Evolutionary conservation across 2,113 vertebrate species (phyloP), one percentile per base, ranked within the genome.

Genomic region (Brachyhypopomus occidentalis): DNA sequence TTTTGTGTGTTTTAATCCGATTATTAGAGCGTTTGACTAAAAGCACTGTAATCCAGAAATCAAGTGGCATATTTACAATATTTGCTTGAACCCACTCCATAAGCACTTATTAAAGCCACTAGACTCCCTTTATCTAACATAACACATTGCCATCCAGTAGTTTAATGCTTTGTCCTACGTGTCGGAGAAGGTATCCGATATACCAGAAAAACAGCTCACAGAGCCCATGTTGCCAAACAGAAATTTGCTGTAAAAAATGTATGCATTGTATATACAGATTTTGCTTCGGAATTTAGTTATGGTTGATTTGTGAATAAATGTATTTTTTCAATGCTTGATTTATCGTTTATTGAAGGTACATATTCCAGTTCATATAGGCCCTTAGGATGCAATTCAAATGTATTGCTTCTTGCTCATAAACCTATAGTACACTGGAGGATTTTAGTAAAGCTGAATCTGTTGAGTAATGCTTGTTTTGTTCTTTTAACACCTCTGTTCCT

Each of bases 231-330:
- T 81, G 88, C 89, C 89, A 91, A 86, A 85, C 72, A 48, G 36
- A 84, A 72, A 7, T 56, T 27, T 69, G 27, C 36, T 84, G 85
- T 87, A 84, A 80, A 84, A 66, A 84, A 83, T 79, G 78, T 84
- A 77, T 81, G 75, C 75, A 63, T 82, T 87, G 80, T 88, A 36
- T n/a, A 69, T 59, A 85, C 73, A 87, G 80, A 86, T 55, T 75
- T 83, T 60, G 81, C 72, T 84, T 90, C 78, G 59, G 71, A 83
- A 60, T 52, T 80, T 80, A 86, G 75, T 83, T 87, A 71, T 70
- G 75, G 56, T 84, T 88, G 79, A 79, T 85, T 87, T 89, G 91
- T 93, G 80, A 94, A 93, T 93, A 94, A 94, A 94, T 89, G 90
- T 93, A 91, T 94, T 94, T 93, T 94, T 94, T 82, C 90, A 93